Base-by-base conservation (phyloP, 2,113 vertebrate genomes). In the Gymnarchus niloticus region DNA sequence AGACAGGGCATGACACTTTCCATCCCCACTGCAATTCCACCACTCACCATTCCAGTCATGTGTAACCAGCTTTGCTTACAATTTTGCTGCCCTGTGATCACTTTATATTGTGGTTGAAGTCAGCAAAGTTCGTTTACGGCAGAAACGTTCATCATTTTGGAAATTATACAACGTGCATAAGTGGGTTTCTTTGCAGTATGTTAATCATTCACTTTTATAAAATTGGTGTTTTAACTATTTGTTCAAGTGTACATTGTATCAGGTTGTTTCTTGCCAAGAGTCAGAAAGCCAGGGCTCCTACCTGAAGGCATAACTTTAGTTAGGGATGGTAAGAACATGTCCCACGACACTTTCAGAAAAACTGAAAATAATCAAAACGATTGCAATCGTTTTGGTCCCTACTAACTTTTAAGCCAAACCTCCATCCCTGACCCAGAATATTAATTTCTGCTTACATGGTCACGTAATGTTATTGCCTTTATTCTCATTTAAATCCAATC, bases 41-140 rank as follows among this genome's bases (percentile, higher is more conserved):
- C 23, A 85, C 25, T 87, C 57, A 61, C 82, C 84, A 77, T 84
- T 81, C 61, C 25, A 82, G 83, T 56, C 25, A 21, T 83, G 86
- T 83, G 33, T 28, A 86, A 78, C 69, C 85, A 65, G 37, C 54
- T 88, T 33, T 87, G 82, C 82, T 87, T 65, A 85, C 81, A 56
- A 65, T 86, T 17, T 90, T 86, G 85, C 61, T 80, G 88, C 83
- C 48, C 65, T 28, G 10, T 82, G 77, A 54, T 78, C 86, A 77
- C 87, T 88, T n/a, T n/a, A n/a, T n/a, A n/a, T n/a, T 44, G 76
- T 51, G n/a, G 65, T 89, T 84, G 59, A 14, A 57, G 54, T 77
- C 86, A 84, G 61, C 52, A 57, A 80, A 23, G 57, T 21, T 6
- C 57, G 54, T 46, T 48, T 17, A 37, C 57, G 48, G 84, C 57